phyloP scores from a whole-genome alignment of 2,888 invertebrate genomes.

The Tinea trinotella region DNA sequence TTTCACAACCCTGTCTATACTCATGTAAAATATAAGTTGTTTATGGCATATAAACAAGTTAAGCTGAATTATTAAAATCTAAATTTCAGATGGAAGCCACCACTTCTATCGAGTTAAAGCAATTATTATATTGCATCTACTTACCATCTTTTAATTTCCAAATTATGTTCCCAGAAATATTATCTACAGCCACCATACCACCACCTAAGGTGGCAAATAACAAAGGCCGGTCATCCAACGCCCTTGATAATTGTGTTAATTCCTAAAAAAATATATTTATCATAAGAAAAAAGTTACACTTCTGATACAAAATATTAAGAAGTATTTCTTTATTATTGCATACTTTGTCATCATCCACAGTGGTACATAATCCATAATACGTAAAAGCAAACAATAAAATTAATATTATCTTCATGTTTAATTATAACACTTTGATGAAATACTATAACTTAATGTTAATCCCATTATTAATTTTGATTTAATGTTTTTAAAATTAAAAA shows the following conservation, averaged over 20 bases:
- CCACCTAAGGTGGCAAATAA: constrained; percentile 96
- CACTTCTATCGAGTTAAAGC: no score
- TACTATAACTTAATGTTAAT: background rate
- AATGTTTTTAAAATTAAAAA: background rate
- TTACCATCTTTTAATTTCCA: constrained; percentile 95
- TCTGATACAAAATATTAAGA: background rate
- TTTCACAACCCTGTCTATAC: no score
- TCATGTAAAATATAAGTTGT: no score
- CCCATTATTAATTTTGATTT: constrained; percentile 5
- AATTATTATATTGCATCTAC: no score
- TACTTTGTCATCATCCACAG: constrained; percentile 44
- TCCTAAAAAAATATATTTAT: constrained; percentile 43
- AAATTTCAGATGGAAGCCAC: no score
- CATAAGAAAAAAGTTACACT: background rate
- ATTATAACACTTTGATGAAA: background rate
- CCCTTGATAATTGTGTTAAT: constrained; percentile 77
- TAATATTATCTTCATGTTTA: constrained; percentile 35
- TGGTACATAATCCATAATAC: constrained; percentile 40
- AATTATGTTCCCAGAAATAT: constrained; percentile 84
- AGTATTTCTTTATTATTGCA: constrained; percentile 24
- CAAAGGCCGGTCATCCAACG: constrained; percentile 79
- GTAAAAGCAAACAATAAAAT: constrained; percentile 41
- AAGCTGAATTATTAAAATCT: no score
- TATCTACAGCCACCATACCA: constrained; percentile 90
- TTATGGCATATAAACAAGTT: no score